Evolutionary conservation across 2,888 invertebrate genomes (phyloP), one percentile per base, ranked within the genome.

Genomic region (Acleris cristana): DNA sequence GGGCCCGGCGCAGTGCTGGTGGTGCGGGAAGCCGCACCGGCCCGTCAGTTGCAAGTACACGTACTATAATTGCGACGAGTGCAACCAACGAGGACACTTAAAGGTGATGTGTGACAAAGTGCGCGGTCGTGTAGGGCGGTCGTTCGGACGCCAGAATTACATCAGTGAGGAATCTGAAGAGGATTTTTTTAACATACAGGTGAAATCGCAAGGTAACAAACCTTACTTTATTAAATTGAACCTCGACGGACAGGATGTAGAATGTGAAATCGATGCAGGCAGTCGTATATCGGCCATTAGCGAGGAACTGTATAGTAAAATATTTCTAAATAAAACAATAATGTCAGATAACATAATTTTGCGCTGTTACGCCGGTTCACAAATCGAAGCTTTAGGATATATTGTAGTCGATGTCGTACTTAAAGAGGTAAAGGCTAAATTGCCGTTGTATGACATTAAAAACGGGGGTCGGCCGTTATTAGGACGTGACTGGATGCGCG

Each of bases 371-470:
- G 58, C 62, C 14, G 67, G 70, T 34, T 62, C 70, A 44, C 34
- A n/a, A 48, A 70, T 70, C 19, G 65, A 70, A 54, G 23, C 67
- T 7, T 14, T 55, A 7, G 67, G 65, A 26, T 70, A 68, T 57
- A 59, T 70, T 18, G 18, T 14, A 6, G 65, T 70, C 14, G 55
- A 70, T 21, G 70, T 53, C 16, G 34, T 45, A 19, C 49, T 67
- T 48, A 52, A 58, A 1, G 52, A 10, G 12, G 26, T 58, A 18
- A 30, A 30, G n/a, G 58, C 48, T 14, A 26, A 64, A 4, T 59
- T 70, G 14, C 61, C 52, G 53, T 62, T 70, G 40, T 68, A 62
- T 60, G 40, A 68, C 12, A 68, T 70, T n/a, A 58, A 54, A 60
- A 57, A 61, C 26, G 65, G 64, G 2, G 26, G 40, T 2, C 56